phyloP scores from a whole-genome alignment of 1,140 invertebrate species.

The Trichonephila inaurata region DNA sequence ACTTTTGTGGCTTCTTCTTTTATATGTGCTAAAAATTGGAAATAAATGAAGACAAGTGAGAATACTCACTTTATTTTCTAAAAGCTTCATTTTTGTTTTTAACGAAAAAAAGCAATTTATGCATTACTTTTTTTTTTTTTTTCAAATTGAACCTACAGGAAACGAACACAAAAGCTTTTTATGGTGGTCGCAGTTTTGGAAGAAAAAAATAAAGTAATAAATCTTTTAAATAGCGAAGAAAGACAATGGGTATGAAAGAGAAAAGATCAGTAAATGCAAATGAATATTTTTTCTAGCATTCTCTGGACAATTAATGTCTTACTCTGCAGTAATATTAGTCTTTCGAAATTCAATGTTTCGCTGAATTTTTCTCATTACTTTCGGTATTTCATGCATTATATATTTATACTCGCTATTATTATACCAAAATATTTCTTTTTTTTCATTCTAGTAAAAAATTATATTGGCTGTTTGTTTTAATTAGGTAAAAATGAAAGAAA shows the following conservation, averaged over 20 bases:
- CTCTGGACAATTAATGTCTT: slow-evolving; percentile 56
- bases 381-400: slow-evolving; percentile 38
- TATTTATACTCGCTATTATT: background rate
- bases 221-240: slow-evolving; percentile 41
- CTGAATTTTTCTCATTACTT: slow-evolving; percentile 57
- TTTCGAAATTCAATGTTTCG: slow-evolving; percentile 66
- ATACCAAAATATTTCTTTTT: too few species aligned
- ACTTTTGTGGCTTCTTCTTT: background rate
- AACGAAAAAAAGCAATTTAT: background rate
- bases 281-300: slow-evolving; percentile 40
- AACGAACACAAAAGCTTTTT: slow-evolving; percentile 46
- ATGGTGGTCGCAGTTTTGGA: slow-evolving; percentile 45
- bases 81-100: background rate
- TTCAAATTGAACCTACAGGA: background rate
- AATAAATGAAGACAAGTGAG: slow-evolving; percentile 55
- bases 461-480: slow-evolving; percentile 21
- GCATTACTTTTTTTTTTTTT: too few species aligned
- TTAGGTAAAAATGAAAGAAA: background rate
- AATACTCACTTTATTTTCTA: slow-evolving; percentile 14
- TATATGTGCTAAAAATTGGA: background rate
- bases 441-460: background rate
- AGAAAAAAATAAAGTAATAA: slow-evolving; percentile 40
- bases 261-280: slow-evolving; percentile 52
- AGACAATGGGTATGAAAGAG: slow-evolving; percentile 9
- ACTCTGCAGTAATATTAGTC: slow-evolving; percentile 57